A percentile compares a stretch with the other conserved stretches of the same genome.
Conservation (phyloP, 2,888 invertebrate genomes). For the Thymelicus lineola region DNA sequence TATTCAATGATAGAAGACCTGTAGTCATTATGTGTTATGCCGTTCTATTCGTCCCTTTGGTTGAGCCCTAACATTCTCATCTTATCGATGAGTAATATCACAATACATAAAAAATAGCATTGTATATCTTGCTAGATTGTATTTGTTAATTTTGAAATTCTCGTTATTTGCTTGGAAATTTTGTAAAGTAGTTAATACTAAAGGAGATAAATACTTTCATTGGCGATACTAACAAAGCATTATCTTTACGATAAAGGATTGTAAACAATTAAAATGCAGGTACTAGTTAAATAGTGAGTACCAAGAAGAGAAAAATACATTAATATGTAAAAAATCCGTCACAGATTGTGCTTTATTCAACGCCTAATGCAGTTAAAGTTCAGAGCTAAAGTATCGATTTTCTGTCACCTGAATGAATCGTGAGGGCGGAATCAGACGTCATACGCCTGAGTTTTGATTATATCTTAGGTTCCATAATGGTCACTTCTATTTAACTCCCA, state of each 20-base stretch:
- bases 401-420: slow-evolving; percentile 44
- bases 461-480: neutral
- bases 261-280: neutral
- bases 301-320: neutral
- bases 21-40: neutral
- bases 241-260: neutral
- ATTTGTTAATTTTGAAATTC: neutral
- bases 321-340: neutral
- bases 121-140: neutral
- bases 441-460: slow-evolving; percentile 20
- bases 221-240: neutral
- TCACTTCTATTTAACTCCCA: neutral
- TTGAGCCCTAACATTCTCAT: slow-evolving; percentile 27
- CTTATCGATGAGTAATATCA: slow-evolving; percentile 45
- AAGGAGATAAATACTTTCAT: neutral
- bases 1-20: neutral
- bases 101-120: neutral
- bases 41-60: neutral
- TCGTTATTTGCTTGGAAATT: neutral
- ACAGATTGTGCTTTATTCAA: neutral
- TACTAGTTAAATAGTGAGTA: neutral
- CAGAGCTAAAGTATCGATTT: slow-evolving; percentile 48
- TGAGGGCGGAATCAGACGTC: slow-evolving; percentile 39
- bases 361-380: slow-evolving; percentile 12
- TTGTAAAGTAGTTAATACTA: neutral